Base-by-base conservation (phyloP, 64 coral and sea anemone genomes). In the Stylophora pistillata region DNA sequence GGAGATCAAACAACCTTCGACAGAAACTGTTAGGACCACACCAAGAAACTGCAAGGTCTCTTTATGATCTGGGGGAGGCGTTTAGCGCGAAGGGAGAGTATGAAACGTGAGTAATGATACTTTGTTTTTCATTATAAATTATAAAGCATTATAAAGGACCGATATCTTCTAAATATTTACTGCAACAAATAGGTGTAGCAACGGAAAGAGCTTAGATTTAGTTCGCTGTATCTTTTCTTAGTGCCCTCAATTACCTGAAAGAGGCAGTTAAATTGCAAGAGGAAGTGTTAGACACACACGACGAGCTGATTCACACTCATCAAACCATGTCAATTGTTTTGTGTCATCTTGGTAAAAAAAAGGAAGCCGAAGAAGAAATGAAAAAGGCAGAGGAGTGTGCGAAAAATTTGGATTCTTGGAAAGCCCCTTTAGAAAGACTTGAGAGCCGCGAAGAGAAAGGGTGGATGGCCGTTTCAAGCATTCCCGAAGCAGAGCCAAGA, bases 51-150 rank as follows among this genome's bases (percentile, higher is more conserved):
- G 86, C 86, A 2, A 58, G 73, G 16, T 88, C 86, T 5, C 63
- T 74, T 21, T 77, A 88, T 25, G 86, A 88, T 30, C 34, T 88
- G 53, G 86, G 86, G 1, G 58, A 77, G 21, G 86, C 86, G 53
- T 21, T 41, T 3, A 33, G 33, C 5, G 86, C 56, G 30, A 78
- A 66, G 15, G 53, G 55, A 11, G 41, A 72, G 14, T 13, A 72
- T 11, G 10, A 23, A 30, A 18, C n/a, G 82, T 71, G 23, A n/a
- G n/a, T n/a, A n/a, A n/a, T n/a, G n/a, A n/a, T n/a, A n/a, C n/a
- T n/a, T n/a, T n/a, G n/a, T n/a, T n/a, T n/a, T n/a, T n/a, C n/a
- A n/a, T n/a, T n/a, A n/a, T n/a, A n/a, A n/a, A n/a, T n/a, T n/a
- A n/a, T n/a, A n/a, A n/a, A n/a, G n/a, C n/a, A n/a, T n/a, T n/a